These are phyloP conservation scores for Lagorchestes hirsutus DNA, from an alignment of 2,797 vertebrate species.

Conservation along the genomic window DNA sequence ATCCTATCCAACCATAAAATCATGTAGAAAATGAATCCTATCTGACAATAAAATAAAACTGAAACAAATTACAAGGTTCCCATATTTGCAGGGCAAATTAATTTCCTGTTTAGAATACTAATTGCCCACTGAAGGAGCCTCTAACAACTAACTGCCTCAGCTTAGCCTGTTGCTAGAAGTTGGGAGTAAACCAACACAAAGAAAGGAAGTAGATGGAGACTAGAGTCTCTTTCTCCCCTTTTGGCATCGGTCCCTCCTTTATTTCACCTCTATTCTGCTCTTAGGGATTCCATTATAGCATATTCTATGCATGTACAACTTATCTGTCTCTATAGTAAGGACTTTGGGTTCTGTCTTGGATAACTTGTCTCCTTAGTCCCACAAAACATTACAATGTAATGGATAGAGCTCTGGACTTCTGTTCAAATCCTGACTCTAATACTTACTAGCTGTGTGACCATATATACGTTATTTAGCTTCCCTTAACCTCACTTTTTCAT, in stretches of 20 bases:
- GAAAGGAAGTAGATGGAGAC: not conserved
- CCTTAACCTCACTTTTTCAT: not conserved
- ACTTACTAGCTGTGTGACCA: not conserved
- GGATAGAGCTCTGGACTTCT: not conserved
- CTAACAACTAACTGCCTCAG: conserved; percentile 54
- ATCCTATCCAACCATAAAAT: conserved; percentile 89
- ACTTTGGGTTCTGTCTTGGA: not conserved
- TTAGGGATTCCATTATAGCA: not conserved
- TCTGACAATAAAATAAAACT: conserved; percentile 89
- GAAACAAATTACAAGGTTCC: conserved; percentile 86
- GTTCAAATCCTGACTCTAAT: not conserved
- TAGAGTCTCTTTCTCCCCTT: not conserved
- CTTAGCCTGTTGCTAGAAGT: not conserved
- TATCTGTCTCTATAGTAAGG: not conserved
- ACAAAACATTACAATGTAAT: not conserved
- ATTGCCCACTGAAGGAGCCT: conserved; percentile 79
- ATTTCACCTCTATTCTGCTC: not conserved
- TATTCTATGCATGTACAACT: not conserved
- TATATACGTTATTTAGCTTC: not conserved
- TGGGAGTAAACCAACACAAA: not conserved
- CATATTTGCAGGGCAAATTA: conserved; percentile 86
- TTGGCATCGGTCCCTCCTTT: no score
- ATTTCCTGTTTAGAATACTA: conserved; percentile 90
- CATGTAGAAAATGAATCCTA: conserved; percentile 86
- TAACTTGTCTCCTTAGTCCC: not conserved